Evolutionary conservation across 2,797 vertebrate species (phyloP).

Genomic region (Champsocephalus gunnari): DNA sequence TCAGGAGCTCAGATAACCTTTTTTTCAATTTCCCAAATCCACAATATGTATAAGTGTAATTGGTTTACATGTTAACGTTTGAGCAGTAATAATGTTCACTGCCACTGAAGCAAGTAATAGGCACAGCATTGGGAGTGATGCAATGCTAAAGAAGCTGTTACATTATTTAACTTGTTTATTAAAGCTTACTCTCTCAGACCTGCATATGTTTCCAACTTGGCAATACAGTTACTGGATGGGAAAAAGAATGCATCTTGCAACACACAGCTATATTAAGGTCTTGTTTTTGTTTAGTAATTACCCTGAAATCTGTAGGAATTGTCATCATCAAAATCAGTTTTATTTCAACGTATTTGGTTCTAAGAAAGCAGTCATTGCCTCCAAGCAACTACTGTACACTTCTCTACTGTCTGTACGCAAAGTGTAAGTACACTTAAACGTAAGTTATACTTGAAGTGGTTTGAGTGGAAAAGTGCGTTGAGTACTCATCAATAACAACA

Average conservation of each 20-base stretch:
- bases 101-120: neutral
- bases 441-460: neutral
- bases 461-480: slow-evolving; percentile 1
- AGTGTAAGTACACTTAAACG: neutral
- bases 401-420: neutral
- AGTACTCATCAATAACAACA: slow-evolving; percentile 11
- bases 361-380: neutral
- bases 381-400: neutral
- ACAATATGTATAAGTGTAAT: neutral
- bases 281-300: neutral
- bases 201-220: neutral
- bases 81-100: neutral
- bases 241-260: neutral
- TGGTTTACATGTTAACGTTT: neutral
- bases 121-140: neutral
- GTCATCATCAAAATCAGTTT: neutral
- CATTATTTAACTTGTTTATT: neutral
- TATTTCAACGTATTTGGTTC: neutral
- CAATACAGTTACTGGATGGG: neutral
- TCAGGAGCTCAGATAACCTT: neutral
- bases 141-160: neutral
- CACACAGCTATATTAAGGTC: neutral
- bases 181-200: neutral
- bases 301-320: neutral
- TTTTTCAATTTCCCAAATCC: neutral